These are phyloP conservation scores for Halesus radiatus DNA, from an alignment of 1,140 invertebrate genomes.

Conservation along the genomic window DNA sequence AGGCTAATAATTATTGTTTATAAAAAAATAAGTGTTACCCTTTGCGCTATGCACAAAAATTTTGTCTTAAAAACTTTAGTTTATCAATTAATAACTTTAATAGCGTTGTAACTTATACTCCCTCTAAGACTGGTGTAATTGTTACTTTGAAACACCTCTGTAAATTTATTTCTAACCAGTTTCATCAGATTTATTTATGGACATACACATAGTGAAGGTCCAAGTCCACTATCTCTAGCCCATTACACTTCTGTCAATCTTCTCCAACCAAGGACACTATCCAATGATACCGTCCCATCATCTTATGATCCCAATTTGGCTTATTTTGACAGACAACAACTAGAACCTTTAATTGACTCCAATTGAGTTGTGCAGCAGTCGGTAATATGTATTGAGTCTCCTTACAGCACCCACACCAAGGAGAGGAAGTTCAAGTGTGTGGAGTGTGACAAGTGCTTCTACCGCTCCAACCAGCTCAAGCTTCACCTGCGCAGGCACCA, in stretches of 20 bases:
- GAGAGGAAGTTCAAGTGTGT: slow-evolving; percentile 48
- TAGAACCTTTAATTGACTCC: background rate
- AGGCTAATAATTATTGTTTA: too few species aligned
- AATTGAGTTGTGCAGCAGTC: background rate
- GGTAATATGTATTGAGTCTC: background rate
- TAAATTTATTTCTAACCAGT: too few species aligned
- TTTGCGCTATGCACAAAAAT: too few species aligned
- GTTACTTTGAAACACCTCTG: too few species aligned
- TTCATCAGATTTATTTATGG: too few species aligned
- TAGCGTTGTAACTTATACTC: background rate
- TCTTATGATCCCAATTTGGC: background rate
- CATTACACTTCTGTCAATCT: background rate
- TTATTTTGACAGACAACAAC: background rate
- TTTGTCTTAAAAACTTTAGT: too few species aligned
- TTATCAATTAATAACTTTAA: too few species aligned
- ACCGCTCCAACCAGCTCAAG: slow-evolving; percentile 14
- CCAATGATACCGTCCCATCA: background rate
- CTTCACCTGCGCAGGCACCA: slow-evolving; percentile 38
- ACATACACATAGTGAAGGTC: too few species aligned
- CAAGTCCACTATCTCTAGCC: too few species aligned
- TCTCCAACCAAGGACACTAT: background rate
- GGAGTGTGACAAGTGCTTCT: slow-evolving; percentile 46
- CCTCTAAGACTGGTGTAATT: background rate
- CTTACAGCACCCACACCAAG: slow-evolving; percentile 40
- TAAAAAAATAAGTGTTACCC: too few species aligned